These are phyloP conservation scores for Psettodes erumei DNA, from an alignment of 2,113 vertebrate genomes.

Conservation along the genomic window DNA sequence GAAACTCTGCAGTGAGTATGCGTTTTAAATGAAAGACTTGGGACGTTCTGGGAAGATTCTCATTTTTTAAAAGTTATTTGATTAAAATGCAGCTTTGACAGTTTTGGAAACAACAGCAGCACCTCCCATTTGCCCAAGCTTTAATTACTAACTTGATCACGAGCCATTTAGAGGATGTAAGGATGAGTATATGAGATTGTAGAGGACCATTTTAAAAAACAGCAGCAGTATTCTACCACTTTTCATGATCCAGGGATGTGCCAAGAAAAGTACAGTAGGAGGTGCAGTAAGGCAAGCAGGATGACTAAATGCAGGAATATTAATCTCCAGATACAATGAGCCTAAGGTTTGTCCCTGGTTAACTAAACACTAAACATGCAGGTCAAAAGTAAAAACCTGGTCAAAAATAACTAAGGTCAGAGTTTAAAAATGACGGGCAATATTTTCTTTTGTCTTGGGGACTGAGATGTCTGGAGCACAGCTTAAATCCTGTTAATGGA, in stretches of 20 bases:
- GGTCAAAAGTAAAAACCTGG: constrained; percentile 6
- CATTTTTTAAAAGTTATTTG: not conserved
- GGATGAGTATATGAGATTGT: not conserved
- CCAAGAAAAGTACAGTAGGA: not conserved
- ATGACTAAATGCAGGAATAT: not conserved
- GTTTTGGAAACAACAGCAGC: not conserved
- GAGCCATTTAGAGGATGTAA: not conserved
- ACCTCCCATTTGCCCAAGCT: no score
- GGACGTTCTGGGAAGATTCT: not conserved
- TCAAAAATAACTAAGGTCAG: not conserved
- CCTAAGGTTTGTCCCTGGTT: not conserved
- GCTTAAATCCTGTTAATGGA: constrained; percentile 24
- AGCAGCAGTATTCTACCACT: not conserved
- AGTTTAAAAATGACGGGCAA: not conserved
- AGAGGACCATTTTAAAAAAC: not conserved
- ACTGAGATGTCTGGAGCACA: constrained; percentile 2
- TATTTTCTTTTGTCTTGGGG: not conserved
- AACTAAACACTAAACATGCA: not conserved
- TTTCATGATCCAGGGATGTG: not conserved
- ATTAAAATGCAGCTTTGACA: not conserved
- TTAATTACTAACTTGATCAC: not conserved
- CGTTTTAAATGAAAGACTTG: not conserved
- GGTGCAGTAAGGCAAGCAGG: not conserved
- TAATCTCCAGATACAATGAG: not conserved
- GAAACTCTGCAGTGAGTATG: not conserved